Conservation (phyloP, 2,888 invertebrate genomes). For the Allophyes oxyacanthae region DNA sequence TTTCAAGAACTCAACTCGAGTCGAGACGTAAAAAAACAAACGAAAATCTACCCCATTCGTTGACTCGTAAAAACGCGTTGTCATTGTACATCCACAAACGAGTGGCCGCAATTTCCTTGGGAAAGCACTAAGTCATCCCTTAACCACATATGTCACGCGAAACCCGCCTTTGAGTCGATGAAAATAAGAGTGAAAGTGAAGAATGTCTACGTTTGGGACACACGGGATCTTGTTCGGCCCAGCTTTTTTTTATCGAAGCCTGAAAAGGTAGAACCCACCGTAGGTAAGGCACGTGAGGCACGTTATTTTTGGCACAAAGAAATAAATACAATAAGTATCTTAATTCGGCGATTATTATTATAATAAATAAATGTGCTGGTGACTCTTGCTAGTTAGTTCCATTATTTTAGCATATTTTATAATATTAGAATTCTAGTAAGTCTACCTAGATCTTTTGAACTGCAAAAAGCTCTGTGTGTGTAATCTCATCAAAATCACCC, state of each 20-base stretch:
- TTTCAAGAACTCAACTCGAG: conserved; percentile 36
- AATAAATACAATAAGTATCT: too few species aligned
- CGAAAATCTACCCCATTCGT: conserved; percentile 55
- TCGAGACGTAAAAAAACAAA: conserved; percentile 48
- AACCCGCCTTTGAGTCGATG: conserved; percentile 70
- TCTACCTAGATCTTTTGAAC: too few species aligned
- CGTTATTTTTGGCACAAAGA: too few species aligned
- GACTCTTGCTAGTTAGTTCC: too few species aligned
- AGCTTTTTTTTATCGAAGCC: conserved; percentile 49
- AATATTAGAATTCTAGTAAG: too few species aligned
- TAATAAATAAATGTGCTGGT: too few species aligned
- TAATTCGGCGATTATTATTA: too few species aligned
- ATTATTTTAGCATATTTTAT: too few species aligned
- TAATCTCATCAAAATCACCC: too few species aligned
- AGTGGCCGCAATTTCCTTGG: conserved; percentile 84
- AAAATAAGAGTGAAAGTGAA: conserved; percentile 71
- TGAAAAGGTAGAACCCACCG: too few species aligned
- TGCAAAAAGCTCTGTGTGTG: too few species aligned
- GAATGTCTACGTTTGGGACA: conserved; percentile 66
- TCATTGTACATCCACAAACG: conserved; percentile 80
- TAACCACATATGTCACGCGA: conserved; percentile 82
- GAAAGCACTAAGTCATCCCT: conserved; percentile 78
- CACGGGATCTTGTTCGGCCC: conserved; percentile 54
- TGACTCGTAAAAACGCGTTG: conserved; percentile 75
- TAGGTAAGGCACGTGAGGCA: too few species aligned